phyloP scores from a whole-genome alignment of 2,797 vertebrate genomes.

The Chromis chromis region DNA sequence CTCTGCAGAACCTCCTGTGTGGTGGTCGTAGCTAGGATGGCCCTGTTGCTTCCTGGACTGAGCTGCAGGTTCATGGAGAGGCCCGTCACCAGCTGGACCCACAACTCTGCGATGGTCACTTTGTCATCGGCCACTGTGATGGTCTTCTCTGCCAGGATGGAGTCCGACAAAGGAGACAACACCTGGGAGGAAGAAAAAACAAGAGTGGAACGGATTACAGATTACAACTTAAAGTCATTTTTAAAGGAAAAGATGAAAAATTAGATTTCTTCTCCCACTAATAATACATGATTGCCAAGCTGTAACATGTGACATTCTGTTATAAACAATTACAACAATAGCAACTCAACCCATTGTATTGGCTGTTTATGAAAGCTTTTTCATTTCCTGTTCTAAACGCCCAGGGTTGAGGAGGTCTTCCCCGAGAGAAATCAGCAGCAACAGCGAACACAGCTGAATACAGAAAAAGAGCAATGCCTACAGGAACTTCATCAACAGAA shows the following conservation, averaged over 20 bases:
- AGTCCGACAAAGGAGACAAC: conserved; percentile 94
- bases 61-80: conserved; percentile 91
- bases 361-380: conserved; percentile 54
- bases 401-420: conserved; percentile 12
- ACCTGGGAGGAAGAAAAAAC: conserved; percentile 82
- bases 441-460: conserved; percentile 19
- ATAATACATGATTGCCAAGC: conserved; percentile 8
- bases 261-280: background rate
- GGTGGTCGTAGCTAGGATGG: conserved; percentile 88
- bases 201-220: background rate
- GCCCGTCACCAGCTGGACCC: conserved; percentile 93
- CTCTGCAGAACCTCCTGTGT: conserved; percentile 92
- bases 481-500: conserved; percentile 45
- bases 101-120: conserved; percentile 93
- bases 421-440: conserved; percentile 66
- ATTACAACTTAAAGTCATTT: conserved; percentile 1
- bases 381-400: conserved; percentile 64
- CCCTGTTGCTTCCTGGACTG: conserved; percentile 86
- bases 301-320: conserved; percentile 42
- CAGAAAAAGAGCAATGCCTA: conserved; percentile 18
- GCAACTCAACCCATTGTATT: conserved; percentile 42
- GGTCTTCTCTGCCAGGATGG: conserved; percentile 96
- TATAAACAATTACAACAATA: conserved; percentile 45
- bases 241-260: conserved; percentile 12
- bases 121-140: conserved; percentile 94